A percentile compares a stretch with the other conserved stretches of the same genome.
Evolutionary conservation across 2,797 vertebrate genomes (phyloP).

Genomic region (Hipposideros larvatus): DNA sequence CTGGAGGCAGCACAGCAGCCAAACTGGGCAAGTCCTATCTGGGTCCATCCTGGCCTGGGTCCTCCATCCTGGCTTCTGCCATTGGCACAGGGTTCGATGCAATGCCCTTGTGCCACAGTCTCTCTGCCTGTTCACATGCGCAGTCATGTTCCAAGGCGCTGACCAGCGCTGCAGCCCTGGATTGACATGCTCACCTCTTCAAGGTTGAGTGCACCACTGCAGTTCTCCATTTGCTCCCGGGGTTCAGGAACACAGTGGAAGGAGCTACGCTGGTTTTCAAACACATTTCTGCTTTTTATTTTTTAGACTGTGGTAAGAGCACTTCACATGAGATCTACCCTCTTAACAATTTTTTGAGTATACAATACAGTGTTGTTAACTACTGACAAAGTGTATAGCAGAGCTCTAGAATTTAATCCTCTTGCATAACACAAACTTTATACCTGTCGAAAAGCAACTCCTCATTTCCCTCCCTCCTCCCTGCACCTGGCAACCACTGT

Average conservation of each 20-base stretch:
- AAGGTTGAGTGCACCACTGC: not conserved
- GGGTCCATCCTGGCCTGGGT: not conserved
- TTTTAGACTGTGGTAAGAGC: not conserved
- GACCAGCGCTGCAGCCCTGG: not conserved
- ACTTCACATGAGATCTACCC: not conserved
- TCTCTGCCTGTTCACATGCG: not conserved
- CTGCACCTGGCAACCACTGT: not conserved
- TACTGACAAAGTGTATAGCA: not conserved
- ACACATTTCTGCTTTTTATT: not conserved
- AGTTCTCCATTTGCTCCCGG: not conserved
- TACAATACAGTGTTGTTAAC: not conserved
- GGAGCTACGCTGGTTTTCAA: not conserved
- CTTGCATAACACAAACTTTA: not conserved
- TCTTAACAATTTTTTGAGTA: not conserved
- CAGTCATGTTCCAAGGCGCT: not conserved
- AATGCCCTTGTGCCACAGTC: not conserved
- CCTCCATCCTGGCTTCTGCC: not conserved
- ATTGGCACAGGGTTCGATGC: not conserved
- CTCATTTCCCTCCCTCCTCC: not conserved
- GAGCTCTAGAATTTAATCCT: not conserved
- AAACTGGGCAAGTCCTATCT: not conserved
- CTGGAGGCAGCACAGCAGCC: not conserved
- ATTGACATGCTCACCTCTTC: not conserved
- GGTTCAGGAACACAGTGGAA: not conserved
- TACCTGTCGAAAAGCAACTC: not conserved